Percentiles rank a stretch among this genome's conserved stretches.
phyloP scores from a whole-genome alignment of 2,888 invertebrate species.

The Prostheceraeus crozeri region DNA sequence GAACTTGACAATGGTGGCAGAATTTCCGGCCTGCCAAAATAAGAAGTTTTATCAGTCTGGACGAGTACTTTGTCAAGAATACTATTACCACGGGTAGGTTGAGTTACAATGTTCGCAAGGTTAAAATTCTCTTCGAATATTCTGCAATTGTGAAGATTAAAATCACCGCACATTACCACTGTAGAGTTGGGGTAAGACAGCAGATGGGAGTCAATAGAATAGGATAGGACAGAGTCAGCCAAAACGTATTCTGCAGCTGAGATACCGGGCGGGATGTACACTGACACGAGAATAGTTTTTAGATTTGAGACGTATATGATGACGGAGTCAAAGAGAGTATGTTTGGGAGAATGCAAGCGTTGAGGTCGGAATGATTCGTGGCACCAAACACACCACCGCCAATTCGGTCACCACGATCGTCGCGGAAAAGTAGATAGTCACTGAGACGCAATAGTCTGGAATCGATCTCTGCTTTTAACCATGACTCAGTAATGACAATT shows the following conservation, averaged over 20 bases:
- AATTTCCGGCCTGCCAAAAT: background rate
- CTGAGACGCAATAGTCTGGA: constrained; percentile 6
- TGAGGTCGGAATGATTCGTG: background rate
- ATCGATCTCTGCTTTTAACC: constrained; percentile 6
- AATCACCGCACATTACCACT: constrained; percentile 15
- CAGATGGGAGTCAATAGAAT: constrained; percentile 1
- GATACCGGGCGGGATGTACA: constrained; percentile 10
- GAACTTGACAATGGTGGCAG: constrained; percentile 17
- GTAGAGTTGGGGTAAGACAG: background rate
- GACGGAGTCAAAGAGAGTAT: background rate
- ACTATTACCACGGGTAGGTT: background rate
- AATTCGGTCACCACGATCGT: constrained; percentile 1
- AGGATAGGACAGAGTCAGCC: background rate
- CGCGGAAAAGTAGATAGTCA: background rate
- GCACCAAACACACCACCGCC: constrained; percentile 15
- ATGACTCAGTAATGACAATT: constrained; percentile 1
- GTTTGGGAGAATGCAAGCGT: background rate
- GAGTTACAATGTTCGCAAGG: background rate
- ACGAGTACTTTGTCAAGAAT: constrained; percentile 9
- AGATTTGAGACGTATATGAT: background rate
- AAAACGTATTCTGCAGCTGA: background rate
- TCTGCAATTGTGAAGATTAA: constrained; percentile 5
- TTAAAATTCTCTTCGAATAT: background rate
- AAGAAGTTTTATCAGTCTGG: background rate
- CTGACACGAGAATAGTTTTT: background rate